These are phyloP conservation scores for Pangasius sanitwongsei DNA, from an alignment of 2,797 vertebrate species.

Conservation along the genomic window DNA sequence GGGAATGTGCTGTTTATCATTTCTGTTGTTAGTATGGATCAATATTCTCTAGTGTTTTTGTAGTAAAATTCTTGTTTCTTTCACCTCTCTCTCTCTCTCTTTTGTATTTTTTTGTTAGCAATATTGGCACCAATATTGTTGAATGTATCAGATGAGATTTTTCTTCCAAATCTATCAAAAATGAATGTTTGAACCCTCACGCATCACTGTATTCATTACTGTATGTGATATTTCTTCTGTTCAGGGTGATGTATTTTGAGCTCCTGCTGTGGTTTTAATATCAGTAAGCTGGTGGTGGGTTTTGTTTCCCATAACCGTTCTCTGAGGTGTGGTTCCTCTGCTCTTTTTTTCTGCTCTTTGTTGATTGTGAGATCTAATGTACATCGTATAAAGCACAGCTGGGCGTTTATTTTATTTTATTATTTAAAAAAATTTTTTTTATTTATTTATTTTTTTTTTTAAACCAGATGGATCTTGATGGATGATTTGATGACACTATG, in stretches of 20 bases:
- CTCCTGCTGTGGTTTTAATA: conserved; percentile 30
- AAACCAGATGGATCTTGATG: too few relatives aligned
- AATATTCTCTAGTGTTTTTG: neutral
- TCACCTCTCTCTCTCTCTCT: too few relatives aligned
- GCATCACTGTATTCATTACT: neutral
- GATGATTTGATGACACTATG: neutral
- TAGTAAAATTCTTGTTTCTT: neutral
- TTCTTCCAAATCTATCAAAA: neutral
- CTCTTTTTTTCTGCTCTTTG: neutral
- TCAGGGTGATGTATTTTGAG: neutral
- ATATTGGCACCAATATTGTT: too few relatives aligned
- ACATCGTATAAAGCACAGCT: neutral
- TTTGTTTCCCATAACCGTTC: conserved; percentile 16
- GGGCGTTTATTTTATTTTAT: neutral
- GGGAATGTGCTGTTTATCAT: neutral
- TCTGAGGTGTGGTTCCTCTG: conserved; percentile 24
- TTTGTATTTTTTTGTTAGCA: neutral
- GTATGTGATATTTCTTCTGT: neutral
- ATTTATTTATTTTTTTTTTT: neutral
- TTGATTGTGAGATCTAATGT: neutral
- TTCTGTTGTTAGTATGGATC: neutral
- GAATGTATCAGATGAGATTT: neutral
- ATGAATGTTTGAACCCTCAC: neutral
- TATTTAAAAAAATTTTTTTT: too few relatives aligned
- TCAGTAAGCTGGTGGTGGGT: conserved; percentile 6